These are phyloP conservation scores for Psammodynastes pulverulentus DNA, from an alignment of 2,113 vertebrate genomes.

Conservation along the genomic window DNA sequence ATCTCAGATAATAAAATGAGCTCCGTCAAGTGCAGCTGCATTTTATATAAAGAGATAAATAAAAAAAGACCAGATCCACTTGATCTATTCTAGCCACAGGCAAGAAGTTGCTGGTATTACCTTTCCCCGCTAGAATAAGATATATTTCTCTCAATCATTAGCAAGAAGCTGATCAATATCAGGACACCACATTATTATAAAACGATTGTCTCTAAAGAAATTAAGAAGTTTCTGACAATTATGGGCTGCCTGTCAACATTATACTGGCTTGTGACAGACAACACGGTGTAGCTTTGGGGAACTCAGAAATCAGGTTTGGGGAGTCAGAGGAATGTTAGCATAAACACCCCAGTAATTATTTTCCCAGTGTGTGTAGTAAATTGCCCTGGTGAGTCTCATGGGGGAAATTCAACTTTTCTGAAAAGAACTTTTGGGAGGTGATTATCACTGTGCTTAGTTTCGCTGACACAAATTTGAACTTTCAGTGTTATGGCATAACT, in stretches of 20 bases:
- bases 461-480: slow-evolving; percentile 29
- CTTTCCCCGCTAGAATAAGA: background rate
- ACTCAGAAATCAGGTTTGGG: slow-evolving; percentile 4
- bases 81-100: slow-evolving; percentile 23
- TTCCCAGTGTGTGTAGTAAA: slow-evolving; percentile 43
- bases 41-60: slow-evolving; percentile 30
- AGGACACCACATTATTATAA: background rate
- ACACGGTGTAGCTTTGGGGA: slow-evolving; percentile 13
- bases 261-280: slow-evolving; percentile 27
- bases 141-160: slow-evolving; percentile 39
- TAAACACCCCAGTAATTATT: slow-evolving; percentile 45
- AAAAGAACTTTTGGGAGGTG: slow-evolving; percentile 14
- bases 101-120: slow-evolving; percentile 3
- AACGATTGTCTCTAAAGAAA: background rate
- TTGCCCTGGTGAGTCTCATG: slow-evolving; percentile 17
- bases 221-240: slow-evolving; percentile 27
- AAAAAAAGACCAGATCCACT: slow-evolving; percentile 1
- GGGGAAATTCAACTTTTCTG: slow-evolving; percentile 14
- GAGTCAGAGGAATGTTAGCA: slow-evolving; percentile 33
- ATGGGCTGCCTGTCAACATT: background rate
- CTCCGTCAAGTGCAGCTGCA: background rate
- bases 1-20: no score
- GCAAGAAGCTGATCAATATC: slow-evolving; percentile 25
- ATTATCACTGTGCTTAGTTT: slow-evolving; percentile 17
- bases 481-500: background rate